phyloP scores from a whole-genome alignment of 1,140 invertebrate species.

The Dendrolimus kikuchii region DNA sequence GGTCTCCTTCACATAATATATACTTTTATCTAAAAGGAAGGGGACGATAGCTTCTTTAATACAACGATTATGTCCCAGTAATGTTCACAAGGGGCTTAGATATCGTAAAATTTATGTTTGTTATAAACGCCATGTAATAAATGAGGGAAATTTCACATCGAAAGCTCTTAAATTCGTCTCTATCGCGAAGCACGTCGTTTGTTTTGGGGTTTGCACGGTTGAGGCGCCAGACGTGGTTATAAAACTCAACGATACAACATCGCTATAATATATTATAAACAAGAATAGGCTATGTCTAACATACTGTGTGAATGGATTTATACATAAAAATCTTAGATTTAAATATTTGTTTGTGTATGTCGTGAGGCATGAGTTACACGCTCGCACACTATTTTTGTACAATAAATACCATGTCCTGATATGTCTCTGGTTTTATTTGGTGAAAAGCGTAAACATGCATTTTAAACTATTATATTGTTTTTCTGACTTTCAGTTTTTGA shows the following conservation, averaged over 20 bases:
- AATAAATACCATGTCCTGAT: constrained; percentile 70
- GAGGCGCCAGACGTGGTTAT: constrained; percentile 43
- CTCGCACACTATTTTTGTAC: constrained; percentile 72
- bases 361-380: constrained; percentile 64
- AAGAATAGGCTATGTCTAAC: constrained; percentile 66
- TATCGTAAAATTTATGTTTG: not conserved
- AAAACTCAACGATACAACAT: constrained; percentile 65
- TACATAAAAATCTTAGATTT: constrained; percentile 61
- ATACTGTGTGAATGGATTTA: constrained; percentile 70
- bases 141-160: too few relatives aligned
- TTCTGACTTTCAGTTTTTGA: too few relatives aligned
- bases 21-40: constrained; percentile 34
- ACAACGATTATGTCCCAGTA: constrained; percentile 6
- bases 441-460: constrained; percentile 17
- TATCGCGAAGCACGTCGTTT: constrained; percentile 26
- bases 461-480: too few relatives aligned
- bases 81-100: constrained; percentile 1
- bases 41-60: constrained; percentile 33
- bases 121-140: not conserved
- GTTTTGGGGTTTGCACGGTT: constrained; percentile 33
- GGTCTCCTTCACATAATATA: constrained; percentile 20
- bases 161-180: not conserved
- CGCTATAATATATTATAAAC: constrained; percentile 43
- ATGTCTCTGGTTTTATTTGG: constrained; percentile 54
- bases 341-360: constrained; percentile 65